Evolutionary conservation across 1,140 invertebrate genomes (phyloP).

Genomic region (Phymastichus coffea): DNA sequence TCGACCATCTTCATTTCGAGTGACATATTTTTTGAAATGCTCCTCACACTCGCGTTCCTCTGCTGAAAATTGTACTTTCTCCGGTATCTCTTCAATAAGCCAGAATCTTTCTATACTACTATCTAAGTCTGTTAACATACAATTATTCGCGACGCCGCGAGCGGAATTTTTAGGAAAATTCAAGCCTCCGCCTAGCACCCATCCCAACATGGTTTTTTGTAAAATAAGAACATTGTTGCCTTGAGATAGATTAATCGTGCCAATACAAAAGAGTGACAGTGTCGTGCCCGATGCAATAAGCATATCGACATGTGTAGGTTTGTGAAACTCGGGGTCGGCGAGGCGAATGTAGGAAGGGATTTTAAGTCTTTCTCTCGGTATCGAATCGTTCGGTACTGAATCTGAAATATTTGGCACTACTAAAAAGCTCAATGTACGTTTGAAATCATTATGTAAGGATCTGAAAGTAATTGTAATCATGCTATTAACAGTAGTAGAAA

Average conservation of each 20-base stretch:
- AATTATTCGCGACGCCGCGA: background rate
- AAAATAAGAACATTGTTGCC: conserved; percentile 20
- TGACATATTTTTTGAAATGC: conserved; percentile 19
- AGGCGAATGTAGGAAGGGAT: conserved; percentile 26
- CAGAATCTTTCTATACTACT: background rate
- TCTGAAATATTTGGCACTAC: conserved; percentile 27
- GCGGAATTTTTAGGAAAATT: background rate
- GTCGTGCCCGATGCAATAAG: conserved; percentile 27
- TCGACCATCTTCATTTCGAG: conserved; percentile 19
- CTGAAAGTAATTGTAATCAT: background rate
- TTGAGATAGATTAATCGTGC: conserved; percentile 25
- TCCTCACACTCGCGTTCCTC: conserved; percentile 24
- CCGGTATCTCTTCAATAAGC: background rate
- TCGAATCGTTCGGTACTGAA: conserved; percentile 17
- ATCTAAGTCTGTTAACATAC: background rate
- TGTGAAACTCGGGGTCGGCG: conserved; percentile 32
- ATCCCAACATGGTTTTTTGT: conserved; percentile 27
- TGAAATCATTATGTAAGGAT: background rate
- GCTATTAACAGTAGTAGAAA: background rate
- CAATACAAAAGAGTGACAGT: conserved; percentile 29
- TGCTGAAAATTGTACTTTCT: background rate
- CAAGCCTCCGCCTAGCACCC: background rate
- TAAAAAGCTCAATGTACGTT: background rate
- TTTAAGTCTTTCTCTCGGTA: conserved; percentile 25
- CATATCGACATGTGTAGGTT: conserved; percentile 27